Percentiles rank a stretch among this genome's conserved stretches.
Conservation (phyloP, 2,888 invertebrate species). For the Eristalinus aeneus region DNA sequence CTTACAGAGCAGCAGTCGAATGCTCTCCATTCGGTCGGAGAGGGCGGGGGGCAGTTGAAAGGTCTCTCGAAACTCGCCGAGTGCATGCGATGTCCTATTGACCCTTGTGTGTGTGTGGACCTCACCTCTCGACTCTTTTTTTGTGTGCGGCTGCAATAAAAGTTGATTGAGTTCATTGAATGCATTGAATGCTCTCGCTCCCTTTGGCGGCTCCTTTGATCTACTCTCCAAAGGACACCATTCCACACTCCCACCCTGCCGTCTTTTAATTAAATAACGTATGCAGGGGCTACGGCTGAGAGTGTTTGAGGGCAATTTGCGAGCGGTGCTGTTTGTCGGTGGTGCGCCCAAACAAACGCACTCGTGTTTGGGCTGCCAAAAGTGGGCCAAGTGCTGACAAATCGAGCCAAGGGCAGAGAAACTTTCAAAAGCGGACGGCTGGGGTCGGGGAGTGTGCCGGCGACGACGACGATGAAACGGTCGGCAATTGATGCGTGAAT, state of each 20-base stretch:
- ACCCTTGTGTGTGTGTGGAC: background rate
- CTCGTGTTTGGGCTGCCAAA: background rate
- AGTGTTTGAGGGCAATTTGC: background rate
- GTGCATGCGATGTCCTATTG: background rate
- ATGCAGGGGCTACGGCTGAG: background rate
- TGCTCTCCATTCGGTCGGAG: too few species aligned
- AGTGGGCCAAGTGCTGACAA: conserved; percentile 21
- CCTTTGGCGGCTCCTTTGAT: background rate
- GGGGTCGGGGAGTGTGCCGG: background rate
- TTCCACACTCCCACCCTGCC: background rate
- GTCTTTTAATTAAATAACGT: conserved; percentile 29
- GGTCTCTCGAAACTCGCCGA: background rate
- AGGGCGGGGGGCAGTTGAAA: background rate
- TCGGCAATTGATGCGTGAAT: conserved; percentile 31
- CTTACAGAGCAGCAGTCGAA: background rate
- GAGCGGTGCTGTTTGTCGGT: background rate
- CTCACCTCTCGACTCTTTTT: background rate
- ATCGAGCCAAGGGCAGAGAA: conserved; percentile 3
- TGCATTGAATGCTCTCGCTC: background rate
- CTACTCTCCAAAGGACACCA: background rate
- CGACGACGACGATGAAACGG: background rate
- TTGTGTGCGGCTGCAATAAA: conserved; percentile 15
- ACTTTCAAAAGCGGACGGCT: conserved; percentile 3
- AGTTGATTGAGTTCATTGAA: conserved; percentile 30
- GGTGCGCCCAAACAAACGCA: background rate